Percentiles rank a stretch among this genome's conserved stretches.
These are phyloP conservation scores for Plutomurus gul DNA, from an alignment of 1,140 invertebrate species.

Conservation along the genomic window DNA sequence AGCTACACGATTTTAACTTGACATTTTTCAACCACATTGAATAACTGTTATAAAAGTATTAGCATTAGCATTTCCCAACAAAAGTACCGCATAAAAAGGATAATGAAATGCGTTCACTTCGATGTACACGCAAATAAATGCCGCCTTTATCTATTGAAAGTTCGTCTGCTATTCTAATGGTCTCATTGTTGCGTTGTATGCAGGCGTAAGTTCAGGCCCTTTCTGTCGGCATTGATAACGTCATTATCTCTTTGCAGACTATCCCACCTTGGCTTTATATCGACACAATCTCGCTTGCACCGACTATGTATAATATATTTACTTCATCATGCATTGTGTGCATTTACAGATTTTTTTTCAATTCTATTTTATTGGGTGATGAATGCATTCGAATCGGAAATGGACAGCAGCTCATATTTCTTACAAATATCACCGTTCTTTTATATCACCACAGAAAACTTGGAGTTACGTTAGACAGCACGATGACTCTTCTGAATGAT, in stretches of 20 bases:
- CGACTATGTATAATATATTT: background rate
- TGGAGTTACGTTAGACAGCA: too few species aligned
- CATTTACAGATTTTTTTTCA: background rate
- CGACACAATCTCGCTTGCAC: background rate
- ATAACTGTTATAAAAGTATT: too few species aligned
- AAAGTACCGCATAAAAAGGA: background rate
- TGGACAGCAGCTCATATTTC: background rate
- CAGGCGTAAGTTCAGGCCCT: slow-evolving; percentile 1
- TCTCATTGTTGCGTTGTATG: background rate
- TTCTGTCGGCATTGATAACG: background rate
- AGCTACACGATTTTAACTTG: too few species aligned
- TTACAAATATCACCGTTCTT: too few species aligned
- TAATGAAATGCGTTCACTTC: background rate
- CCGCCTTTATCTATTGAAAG: background rate
- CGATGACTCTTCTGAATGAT: too few species aligned
- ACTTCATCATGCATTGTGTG: background rate
- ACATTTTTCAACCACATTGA: too few species aligned
- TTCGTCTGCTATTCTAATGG: background rate
- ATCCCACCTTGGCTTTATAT: background rate
- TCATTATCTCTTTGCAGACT: background rate
- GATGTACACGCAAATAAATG: background rate
- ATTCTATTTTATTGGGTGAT: background rate
- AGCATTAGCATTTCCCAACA: too few species aligned
- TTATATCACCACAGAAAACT: background rate
- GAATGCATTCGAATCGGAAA: background rate